These are phyloP conservation scores for Phrynosoma blainvillii DNA, from an alignment of 2,113 vertebrate species.

Conservation along the genomic window DNA sequence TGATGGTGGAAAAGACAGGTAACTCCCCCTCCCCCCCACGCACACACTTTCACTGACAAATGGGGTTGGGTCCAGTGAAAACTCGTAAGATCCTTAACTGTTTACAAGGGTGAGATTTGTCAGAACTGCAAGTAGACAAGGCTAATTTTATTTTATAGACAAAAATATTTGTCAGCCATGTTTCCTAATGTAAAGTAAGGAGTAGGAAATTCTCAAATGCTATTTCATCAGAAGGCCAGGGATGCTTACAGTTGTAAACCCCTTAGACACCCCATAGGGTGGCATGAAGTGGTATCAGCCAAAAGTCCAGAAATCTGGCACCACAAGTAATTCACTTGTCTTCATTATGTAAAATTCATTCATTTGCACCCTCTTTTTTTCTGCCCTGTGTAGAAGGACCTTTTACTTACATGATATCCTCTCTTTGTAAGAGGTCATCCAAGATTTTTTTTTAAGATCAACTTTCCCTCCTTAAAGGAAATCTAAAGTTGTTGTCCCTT, in stretches of 20 bases:
- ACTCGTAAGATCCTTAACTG: slow-evolving; percentile 66
- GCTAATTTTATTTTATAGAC: slow-evolving; percentile 58
- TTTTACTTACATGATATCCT: neutral
- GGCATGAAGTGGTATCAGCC: neutral
- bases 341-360: slow-evolving; percentile 31
- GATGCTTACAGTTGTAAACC: slow-evolving; percentile 31
- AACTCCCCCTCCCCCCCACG: slow-evolving; percentile 40
- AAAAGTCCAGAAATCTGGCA: slow-evolving; percentile 69
- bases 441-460: neutral
- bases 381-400: neutral
- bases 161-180: slow-evolving; percentile 36
- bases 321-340: slow-evolving; percentile 72
- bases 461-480: rapidly evolving
- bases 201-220: slow-evolving; percentile 66
- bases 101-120: slow-evolving; percentile 40
- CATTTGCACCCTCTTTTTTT: rapidly evolving
- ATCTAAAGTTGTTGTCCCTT: neutral
- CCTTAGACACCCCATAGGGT: too few species aligned
- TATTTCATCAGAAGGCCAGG: slow-evolving; percentile 68
- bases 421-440: neutral
- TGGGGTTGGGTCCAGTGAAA: slow-evolving; percentile 65
- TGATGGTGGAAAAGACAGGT: slow-evolving; percentile 53
- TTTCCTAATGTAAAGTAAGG: slow-evolving; percentile 63
- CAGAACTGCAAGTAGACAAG: slow-evolving; percentile 10
- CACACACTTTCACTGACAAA: slow-evolving; percentile 63